These are phyloP conservation scores for Habroteleia sp. DNA, from an alignment of 2,888 invertebrate species.

Conservation along the genomic window DNA sequence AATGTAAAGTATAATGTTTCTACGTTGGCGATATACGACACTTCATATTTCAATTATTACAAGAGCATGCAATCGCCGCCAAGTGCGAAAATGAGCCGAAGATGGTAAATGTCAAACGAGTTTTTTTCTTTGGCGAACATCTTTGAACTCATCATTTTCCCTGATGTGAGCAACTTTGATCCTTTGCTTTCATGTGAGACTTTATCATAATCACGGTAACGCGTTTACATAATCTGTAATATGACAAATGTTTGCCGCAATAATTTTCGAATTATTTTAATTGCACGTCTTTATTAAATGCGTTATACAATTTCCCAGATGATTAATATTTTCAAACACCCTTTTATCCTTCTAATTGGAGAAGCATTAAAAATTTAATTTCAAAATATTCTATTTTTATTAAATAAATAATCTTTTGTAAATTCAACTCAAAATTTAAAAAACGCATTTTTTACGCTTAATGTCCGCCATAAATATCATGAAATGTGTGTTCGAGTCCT, in stretches of 20 bases:
- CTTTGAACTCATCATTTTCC: constrained; percentile 57
- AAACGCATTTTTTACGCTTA: too few relatives aligned
- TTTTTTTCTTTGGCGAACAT: constrained; percentile 45
- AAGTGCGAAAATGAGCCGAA: constrained; percentile 61
- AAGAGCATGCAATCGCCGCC: constrained; percentile 43
- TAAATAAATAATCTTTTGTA: too few relatives aligned
- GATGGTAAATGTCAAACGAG: constrained; percentile 64
- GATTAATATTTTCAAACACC: constrained; percentile 30
- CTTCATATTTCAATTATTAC: constrained; percentile 61
- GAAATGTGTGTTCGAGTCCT: constrained; percentile 1
- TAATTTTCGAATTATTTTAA: constrained; percentile 43
- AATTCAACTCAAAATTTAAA: too few relatives aligned
- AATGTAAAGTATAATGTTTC: too few relatives aligned
- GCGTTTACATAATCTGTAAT: constrained; percentile 43
- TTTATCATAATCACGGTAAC: constrained; percentile 38
- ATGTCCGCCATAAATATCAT: too few relatives aligned
- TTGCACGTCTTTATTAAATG: constrained; percentile 25
- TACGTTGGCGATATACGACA: constrained; percentile 36
- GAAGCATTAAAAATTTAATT: too few relatives aligned
- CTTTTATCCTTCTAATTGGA: too few relatives aligned
- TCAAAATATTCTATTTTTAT: too few relatives aligned
- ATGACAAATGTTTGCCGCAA: constrained; percentile 43
- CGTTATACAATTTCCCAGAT: constrained; percentile 18
- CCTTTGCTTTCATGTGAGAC: constrained; percentile 45
- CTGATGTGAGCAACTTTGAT: constrained; percentile 46